A percentile compares a stretch with the other conserved stretches of the same genome.
These are phyloP conservation scores for Halichondria panicea DNA, from an alignment of 37 sponge, comb jelly and placozoan species.

Conservation along the genomic window DNA sequence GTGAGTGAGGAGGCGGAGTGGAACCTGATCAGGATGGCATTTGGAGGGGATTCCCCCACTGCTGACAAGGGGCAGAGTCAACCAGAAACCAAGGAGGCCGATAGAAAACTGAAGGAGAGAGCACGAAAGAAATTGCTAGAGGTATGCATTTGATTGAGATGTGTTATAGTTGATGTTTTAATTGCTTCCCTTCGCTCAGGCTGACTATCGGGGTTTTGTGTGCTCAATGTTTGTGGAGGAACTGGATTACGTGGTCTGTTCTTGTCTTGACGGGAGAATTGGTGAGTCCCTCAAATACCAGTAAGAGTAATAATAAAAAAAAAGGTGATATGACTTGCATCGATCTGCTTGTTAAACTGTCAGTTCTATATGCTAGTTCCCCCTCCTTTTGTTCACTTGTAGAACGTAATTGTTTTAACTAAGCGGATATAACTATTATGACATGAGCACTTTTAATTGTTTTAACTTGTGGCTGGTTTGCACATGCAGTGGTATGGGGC, in stretches of 20 bases:
- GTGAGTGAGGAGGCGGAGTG: slow-evolving; percentile 22
- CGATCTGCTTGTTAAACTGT: background rate
- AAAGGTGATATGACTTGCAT: background rate
- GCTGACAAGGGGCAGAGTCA: background rate
- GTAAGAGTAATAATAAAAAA: background rate
- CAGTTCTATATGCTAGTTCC: too few relatives aligned
- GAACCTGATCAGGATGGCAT: slow-evolving; percentile 20
- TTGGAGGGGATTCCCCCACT: slow-evolving; percentile 17
- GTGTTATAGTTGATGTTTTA: background rate
- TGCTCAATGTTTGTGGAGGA: slow-evolving; percentile 61
- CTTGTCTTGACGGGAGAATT: slow-evolving; percentile 72
- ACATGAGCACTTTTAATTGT: too few relatives aligned
- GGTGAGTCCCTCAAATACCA: slow-evolving; percentile 40
- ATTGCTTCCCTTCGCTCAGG: slow-evolving; percentile 9
- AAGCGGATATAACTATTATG: too few relatives aligned
- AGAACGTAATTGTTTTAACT: too few relatives aligned
- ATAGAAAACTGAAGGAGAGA: background rate
- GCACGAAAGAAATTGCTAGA: slow-evolving; percentile 9
- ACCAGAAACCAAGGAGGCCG: background rate
- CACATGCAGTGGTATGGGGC: slow-evolving; percentile 75
- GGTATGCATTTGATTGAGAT: slow-evolving; percentile 13
- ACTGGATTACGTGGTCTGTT: slow-evolving; percentile 54
- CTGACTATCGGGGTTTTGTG: slow-evolving; percentile 39
- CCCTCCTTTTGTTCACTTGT: too few relatives aligned
- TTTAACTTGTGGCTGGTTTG: too few relatives aligned